A percentile compares a stretch with the other conserved stretches of the same genome.
Conservation (phyloP, 1,140 invertebrate species). For the Thaumetopoea pityocampa region DNA sequence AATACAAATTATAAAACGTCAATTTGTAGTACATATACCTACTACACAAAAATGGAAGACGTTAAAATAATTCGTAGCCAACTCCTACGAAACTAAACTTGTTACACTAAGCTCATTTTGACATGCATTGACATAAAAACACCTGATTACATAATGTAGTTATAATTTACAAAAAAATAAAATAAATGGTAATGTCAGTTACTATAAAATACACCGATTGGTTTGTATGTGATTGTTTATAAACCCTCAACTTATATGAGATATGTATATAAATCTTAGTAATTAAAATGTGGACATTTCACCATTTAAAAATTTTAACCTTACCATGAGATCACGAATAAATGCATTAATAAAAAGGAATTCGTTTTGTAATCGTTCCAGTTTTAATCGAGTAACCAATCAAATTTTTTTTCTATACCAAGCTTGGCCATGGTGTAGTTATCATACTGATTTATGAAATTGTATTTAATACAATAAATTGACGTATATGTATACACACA, state of each 20-base stretch:
- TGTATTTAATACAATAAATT: constrained; percentile 73
- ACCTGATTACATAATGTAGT: constrained; percentile 5
- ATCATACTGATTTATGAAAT: constrained; percentile 38
- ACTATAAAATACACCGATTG: constrained; percentile 12
- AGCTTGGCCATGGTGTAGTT: constrained; percentile 49
- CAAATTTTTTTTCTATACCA: constrained; percentile 43
- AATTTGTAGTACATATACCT: constrained; percentile 21
- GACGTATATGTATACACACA: constrained; percentile 56
- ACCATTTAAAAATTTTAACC: no score
- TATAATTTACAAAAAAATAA: neutral
- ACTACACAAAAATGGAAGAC: constrained; percentile 66
- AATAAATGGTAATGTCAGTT: constrained; percentile 14
- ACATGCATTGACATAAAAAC: constrained; percentile 11
- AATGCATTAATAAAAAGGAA: constrained; percentile 60
- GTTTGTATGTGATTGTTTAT: no score
- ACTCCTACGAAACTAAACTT: constrained; percentile 45
- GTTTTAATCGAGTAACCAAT: constrained; percentile 28
- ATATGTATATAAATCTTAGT: no score
- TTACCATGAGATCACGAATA: constrained; percentile 68
- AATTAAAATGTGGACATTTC: no score
- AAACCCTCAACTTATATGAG: no score
- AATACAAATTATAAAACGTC: constrained; percentile 30
- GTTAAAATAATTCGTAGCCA: constrained; percentile 73
- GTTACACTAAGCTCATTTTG: constrained; percentile 26
- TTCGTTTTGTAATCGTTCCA: constrained; percentile 13